These are phyloP conservation scores for Tachypleus tridentatus DNA, from an alignment of 1,140 invertebrate genomes.

Conservation along the genomic window DNA sequence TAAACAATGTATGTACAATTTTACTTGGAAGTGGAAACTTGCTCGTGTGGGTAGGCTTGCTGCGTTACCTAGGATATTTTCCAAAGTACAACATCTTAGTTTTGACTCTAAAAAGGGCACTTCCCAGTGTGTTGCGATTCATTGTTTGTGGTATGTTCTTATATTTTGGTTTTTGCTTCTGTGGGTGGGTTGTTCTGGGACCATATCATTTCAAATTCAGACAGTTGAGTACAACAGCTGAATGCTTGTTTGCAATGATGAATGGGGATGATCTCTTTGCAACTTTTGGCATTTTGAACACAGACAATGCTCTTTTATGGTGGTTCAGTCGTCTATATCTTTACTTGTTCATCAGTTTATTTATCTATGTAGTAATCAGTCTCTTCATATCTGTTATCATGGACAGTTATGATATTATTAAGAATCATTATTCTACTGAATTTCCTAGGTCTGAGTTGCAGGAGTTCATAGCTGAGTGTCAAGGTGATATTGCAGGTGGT, in stretches of 20 bases:
- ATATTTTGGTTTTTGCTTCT: constrained; percentile 75
- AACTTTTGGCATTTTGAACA: constrained; percentile 70
- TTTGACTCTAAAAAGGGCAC: constrained; percentile 80
- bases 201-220: constrained; percentile 97
- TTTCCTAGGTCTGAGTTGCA: no score
- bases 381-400: constrained; percentile 98
- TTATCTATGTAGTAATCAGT: constrained; percentile 95
- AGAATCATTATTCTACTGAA: constrained; percentile 30
- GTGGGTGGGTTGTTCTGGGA: constrained; percentile 94
- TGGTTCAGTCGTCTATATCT: constrained; percentile 94
- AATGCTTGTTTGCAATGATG: constrained; percentile 68
- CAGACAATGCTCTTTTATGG: constrained; percentile 81
- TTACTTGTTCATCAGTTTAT: constrained; percentile 90
- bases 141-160: constrained; percentile 72
- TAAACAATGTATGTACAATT: constrained; percentile 89
- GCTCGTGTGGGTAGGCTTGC: constrained; percentile 90
- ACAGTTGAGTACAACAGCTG: constrained; percentile 71
- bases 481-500: no score
- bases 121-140: constrained; percentile 85
- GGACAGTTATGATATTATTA: constrained; percentile 98
- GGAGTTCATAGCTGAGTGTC: no score
- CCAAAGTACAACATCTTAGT: constrained; percentile 96
- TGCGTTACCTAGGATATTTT: constrained; percentile 95
- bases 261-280: constrained; percentile 99
- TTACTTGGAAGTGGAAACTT: constrained; percentile 89